Percentiles rank a stretch among this genome's conserved stretches.
Conservation (phyloP, 2,888 invertebrate genomes). For the Scaptodrosophila latifasciaeformis region DNA sequence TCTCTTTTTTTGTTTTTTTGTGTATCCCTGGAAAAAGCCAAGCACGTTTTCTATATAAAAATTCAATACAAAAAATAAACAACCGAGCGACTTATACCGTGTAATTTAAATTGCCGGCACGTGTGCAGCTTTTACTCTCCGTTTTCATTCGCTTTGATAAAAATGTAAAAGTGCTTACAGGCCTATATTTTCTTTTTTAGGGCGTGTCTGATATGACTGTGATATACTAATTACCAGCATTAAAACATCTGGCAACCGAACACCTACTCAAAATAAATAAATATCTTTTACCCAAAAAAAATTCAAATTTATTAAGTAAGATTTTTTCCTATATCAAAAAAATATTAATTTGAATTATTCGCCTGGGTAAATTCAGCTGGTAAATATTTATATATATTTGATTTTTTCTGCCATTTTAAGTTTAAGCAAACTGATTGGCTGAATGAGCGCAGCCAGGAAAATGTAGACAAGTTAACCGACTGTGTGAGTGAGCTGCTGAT, state of each 20-base stretch:
- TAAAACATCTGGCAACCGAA: no score
- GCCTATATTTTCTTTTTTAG: no score
- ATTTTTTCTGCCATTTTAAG: no score
- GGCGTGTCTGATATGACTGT: no score
- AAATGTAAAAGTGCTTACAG: no score
- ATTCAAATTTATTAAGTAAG: no score
- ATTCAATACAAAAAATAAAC: neutral
- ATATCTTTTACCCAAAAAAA: neutral
- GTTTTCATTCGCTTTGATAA: no score
- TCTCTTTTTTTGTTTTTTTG: neutral
- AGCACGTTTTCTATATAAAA: slow-evolving; percentile 1
- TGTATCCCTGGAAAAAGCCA: neutral
- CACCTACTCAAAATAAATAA: neutral
- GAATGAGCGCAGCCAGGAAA: slow-evolving; percentile 2
- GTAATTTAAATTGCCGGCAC: slow-evolving; percentile 2
- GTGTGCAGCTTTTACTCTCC: neutral
- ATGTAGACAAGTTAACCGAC: slow-evolving; percentile 37
- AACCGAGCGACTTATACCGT: neutral
- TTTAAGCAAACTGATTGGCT: slow-evolving; percentile 7
- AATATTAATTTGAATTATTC: no score
- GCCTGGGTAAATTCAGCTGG: no score
- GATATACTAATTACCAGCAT: no score
- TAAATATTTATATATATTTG: no score
- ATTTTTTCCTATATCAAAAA: no score
- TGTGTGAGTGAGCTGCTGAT: slow-evolving; percentile 27